A percentile compares a stretch with the other conserved stretches of the same genome.
Evolutionary conservation across 2,888 invertebrate genomes (phyloP).

Genomic region (Tachystola acroxantha): DNA sequence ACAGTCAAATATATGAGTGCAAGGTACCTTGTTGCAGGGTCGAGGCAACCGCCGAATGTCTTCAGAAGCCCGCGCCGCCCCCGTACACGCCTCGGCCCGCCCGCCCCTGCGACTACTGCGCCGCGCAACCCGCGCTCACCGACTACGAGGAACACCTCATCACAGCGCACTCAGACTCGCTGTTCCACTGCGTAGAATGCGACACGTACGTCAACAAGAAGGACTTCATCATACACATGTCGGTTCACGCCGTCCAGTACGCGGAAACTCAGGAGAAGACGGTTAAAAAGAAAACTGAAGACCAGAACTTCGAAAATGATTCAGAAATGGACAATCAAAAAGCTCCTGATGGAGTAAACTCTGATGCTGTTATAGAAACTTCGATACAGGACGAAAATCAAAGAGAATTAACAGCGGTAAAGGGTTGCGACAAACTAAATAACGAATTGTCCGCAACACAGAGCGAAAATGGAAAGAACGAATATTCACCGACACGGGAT

Average conservation of each 20-base stretch:
- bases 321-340: too few species aligned
- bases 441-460: too few species aligned
- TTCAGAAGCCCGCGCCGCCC: conserved; percentile 8
- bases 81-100: conserved; percentile 4
- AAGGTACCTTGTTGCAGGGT: conserved; percentile 46
- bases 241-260: conserved; percentile 41
- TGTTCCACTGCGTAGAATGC: conserved; percentile 64
- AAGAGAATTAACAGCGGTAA: too few species aligned
- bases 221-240: conserved; percentile 54
- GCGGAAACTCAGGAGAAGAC: conserved; percentile 7
- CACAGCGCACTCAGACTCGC: conserved; percentile 35
- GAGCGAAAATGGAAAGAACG: too few species aligned
- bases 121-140: conserved; percentile 11
- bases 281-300: too few species aligned
- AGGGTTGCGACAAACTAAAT: too few species aligned
- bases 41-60: conserved; percentile 12
- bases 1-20: too few species aligned
- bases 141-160: conserved; percentile 38
- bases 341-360: too few species aligned
- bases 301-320: not conserved
- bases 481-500: too few species aligned
- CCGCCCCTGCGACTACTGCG: conserved; percentile 34
- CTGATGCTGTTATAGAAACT: too few species aligned
- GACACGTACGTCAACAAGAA: conserved; percentile 42
- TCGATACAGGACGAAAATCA: too few species aligned